Evolutionary conservation across 2,888 invertebrate species (phyloP), one percentile per base, ranked within the genome.

Genomic region (Tribolium freemani): DNA sequence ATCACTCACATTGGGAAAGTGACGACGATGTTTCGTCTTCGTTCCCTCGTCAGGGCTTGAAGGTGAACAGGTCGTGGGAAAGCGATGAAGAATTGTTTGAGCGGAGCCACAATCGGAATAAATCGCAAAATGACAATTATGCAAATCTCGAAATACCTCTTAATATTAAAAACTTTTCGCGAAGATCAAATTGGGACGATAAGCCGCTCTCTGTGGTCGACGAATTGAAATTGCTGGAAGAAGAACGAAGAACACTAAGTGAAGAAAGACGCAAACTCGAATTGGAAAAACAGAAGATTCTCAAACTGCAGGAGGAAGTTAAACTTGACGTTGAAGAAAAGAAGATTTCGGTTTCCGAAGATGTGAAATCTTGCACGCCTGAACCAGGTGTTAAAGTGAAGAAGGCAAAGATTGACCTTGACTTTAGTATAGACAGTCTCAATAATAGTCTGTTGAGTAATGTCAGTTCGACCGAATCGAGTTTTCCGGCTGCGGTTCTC

Each of bases 61-160:
- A 78, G 46, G 26, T 76, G 11, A 81, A 79, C 69, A 71, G 76
- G 3, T 81, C 80, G 5, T 83, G 83, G 83, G 83, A 83, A 70
- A 82, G 81, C 60, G 83, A 83, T 53, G 83, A 83, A 46, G 83
- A 83, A 66, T 10, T 78, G 6, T 78, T 79, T 51, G 78, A 79
- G 44, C 26, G 66, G 13, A 45, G 46, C 46, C 16, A 68, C 66
- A 71, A 45, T 20, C 45, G 13, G 3, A 20, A 45, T 20, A 21
- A 54, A 63, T 51, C 38, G 11, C 56, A 11, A 20, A 8, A 31
- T 64, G 16, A 64, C 58, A 21, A 30, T 13, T 71, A 64, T 46
- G 10, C 48, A 2, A 69, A 57, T 30, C 53, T 82, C n/a, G 81
- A 82, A 69, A 82, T 82, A 53, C 82, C 82, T 8, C 58, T 82